Percentiles rank a stretch among this genome's conserved stretches.
These are phyloP conservation scores for Sebastiscus tertius DNA, from an alignment of 2,797 vertebrate species.

Conservation along the genomic window DNA sequence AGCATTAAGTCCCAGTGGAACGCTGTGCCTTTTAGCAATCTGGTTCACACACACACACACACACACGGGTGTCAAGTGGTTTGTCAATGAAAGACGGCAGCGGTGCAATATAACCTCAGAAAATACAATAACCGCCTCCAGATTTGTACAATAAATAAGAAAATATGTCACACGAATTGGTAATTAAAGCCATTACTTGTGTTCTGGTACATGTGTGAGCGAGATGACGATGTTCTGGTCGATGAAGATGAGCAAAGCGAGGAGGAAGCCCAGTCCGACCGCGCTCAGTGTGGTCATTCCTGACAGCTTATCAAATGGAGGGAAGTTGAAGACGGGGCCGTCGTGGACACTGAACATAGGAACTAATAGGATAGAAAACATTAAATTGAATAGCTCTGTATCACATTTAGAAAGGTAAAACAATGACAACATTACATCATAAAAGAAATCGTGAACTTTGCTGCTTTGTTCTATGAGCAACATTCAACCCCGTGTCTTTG, in stretches of 20 bases:
- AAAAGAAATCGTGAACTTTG: background rate
- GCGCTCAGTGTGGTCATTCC: slow-evolving; percentile 84
- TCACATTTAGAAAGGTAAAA: background rate
- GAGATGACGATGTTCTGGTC: slow-evolving; percentile 98
- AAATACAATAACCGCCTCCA: background rate
- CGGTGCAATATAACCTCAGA: background rate
- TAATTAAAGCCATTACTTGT: slow-evolving; percentile 84
- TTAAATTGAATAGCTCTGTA: background rate
- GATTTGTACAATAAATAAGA: background rate
- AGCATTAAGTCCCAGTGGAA: slow-evolving; percentile 98
- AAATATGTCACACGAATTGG: background rate
- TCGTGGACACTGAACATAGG: slow-evolving; percentile 87
- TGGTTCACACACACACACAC: slow-evolving; percentile 56
- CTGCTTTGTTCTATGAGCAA: slow-evolving; percentile 21
- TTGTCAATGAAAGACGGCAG: background rate
- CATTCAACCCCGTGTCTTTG: slow-evolving; percentile 9
- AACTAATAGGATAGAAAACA: slow-evolving; percentile 55
- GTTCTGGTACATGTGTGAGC: slow-evolving; percentile 92
- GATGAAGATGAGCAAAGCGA: slow-evolving; percentile 95
- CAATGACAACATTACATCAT: background rate
- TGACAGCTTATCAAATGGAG: slow-evolving; percentile 85
- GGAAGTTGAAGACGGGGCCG: slow-evolving; percentile 85
- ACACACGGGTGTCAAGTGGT: background rate
- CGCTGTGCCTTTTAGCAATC: slow-evolving; percentile 93
- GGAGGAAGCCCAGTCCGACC: slow-evolving; percentile 91